Percentiles rank a stretch among this genome's conserved stretches.
These are phyloP conservation scores for Drosophila triauraria DNA, from an alignment of 1,140 invertebrate species.

Conservation along the genomic window DNA sequence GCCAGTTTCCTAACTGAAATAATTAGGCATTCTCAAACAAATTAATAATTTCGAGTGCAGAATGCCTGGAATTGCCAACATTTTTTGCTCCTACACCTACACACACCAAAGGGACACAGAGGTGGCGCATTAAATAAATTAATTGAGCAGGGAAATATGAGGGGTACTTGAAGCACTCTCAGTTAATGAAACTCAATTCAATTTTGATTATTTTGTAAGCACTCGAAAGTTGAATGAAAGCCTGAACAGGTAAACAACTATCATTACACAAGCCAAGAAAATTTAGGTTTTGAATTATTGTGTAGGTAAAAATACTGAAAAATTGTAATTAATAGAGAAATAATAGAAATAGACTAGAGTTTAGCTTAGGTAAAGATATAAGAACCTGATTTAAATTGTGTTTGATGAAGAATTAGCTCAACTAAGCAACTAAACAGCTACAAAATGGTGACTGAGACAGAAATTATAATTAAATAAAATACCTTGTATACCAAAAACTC, in stretches of 20 bases:
- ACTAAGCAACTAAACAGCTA: neutral
- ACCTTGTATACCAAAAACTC: no score
- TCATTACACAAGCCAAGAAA: no score
- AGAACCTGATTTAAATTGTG: neutral
- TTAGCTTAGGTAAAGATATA: neutral
- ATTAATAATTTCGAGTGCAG: conserved; percentile 1
- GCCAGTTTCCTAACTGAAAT: neutral
- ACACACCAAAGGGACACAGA: neutral
- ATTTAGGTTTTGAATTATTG: neutral
- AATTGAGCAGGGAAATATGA: neutral
- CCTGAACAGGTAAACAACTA: neutral
- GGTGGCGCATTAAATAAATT: neutral
- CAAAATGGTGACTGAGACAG: neutral
- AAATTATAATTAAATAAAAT: neutral
- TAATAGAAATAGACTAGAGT: neutral
- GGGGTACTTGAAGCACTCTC: neutral
- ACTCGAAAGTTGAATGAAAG: no score
- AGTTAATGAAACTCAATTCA: neutral
- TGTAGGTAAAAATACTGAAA: neutral
- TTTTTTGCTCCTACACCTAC: neutral
- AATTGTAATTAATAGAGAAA: neutral
- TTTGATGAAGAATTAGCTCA: neutral
- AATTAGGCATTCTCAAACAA: neutral
- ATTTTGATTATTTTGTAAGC: neutral
- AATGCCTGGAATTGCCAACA: neutral